Percentiles rank a stretch among this genome's conserved stretches.
These are phyloP conservation scores for Channallabes apus DNA, from an alignment of 2,797 vertebrate species.

Conservation along the genomic window DNA sequence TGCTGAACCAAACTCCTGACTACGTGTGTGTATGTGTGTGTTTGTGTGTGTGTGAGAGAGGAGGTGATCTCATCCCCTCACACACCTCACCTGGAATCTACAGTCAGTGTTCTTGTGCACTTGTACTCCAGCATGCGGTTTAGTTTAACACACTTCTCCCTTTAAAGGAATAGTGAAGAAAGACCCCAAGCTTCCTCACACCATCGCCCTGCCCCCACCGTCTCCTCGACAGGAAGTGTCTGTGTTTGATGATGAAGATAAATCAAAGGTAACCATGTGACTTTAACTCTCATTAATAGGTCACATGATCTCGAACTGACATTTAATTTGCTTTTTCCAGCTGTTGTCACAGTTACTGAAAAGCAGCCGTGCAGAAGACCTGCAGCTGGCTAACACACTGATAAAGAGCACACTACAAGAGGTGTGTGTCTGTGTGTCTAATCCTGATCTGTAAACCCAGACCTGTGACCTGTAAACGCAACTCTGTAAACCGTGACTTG, in stretches of 20 bases:
- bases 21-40: neutral
- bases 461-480: too few relatives aligned
- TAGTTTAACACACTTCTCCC: neutral
- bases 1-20: neutral
- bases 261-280: conserved; percentile 74
- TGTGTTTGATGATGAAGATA: conserved; percentile 89
- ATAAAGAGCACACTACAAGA: conserved; percentile 86
- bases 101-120: neutral
- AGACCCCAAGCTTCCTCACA: conserved; percentile 81
- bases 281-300: neutral
- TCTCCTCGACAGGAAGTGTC: conserved; percentile 80
- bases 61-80: neutral
- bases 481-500: too few relatives aligned
- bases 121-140: neutral
- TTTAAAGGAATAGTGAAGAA: conserved; percentile 82
- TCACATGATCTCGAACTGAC: neutral
- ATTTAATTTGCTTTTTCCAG: conserved; percentile 60
- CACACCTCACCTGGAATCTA: neutral
- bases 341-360: conserved; percentile 81
- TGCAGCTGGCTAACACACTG: conserved; percentile 87
- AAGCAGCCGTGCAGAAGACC: conserved; percentile 80
- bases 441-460: neutral
- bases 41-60: neutral
- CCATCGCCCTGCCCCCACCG: conserved; percentile 80
- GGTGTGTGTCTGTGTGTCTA: conserved; percentile 64